Base-by-base conservation (phyloP, 1,140 invertebrate genomes). In the Cyclina sinensis region DNA sequence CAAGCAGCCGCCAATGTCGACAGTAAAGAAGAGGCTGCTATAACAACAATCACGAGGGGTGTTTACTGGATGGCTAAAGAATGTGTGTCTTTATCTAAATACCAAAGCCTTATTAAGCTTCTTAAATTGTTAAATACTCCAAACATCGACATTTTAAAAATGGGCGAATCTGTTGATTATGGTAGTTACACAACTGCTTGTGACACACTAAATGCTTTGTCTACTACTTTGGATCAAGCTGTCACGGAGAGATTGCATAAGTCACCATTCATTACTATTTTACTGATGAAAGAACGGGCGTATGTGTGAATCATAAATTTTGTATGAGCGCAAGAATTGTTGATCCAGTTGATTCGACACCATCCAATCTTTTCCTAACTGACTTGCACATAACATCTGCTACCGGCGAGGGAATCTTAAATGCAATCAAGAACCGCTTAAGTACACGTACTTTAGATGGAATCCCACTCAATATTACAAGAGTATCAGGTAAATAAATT, bases 281-380 rank as follows among this genome's bases (percentile, higher is more conserved):
- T 88, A 82, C 86, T 21, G 78, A 88, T 57, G 65, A 88, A 39
- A 88, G 86, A 37, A 88, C 86, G 0, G 79, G 82, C 32, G 68
- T 88, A 39, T 48, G 43, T 3, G 79, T 82, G 0, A 62, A 88
- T 82, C 86, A 82, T 51, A 88, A 88, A 82, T 30, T 88, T 7
- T 81, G 78, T 37, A 59, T 82, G 0, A 74, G 30, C 35, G 62
- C 86, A 3, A 51, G 86, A 30, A 37, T 88, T 37, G 46, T 88
- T 12, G 48, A 82, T 57, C 86, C 86, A 0, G 14, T 81, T 18
- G 32, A 1, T 32, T 32, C 81, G 35, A 18, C 48, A 37, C 86
- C 86, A 59, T 43, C 62, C 27, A 88, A 78, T 1, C 43, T 81
- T 4, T 88, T 82, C 39, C 59, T 88, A 1, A 88, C 78, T 18